Conservation (phyloP, 2,888 invertebrate species). For the Pegoplata infirma region DNA sequence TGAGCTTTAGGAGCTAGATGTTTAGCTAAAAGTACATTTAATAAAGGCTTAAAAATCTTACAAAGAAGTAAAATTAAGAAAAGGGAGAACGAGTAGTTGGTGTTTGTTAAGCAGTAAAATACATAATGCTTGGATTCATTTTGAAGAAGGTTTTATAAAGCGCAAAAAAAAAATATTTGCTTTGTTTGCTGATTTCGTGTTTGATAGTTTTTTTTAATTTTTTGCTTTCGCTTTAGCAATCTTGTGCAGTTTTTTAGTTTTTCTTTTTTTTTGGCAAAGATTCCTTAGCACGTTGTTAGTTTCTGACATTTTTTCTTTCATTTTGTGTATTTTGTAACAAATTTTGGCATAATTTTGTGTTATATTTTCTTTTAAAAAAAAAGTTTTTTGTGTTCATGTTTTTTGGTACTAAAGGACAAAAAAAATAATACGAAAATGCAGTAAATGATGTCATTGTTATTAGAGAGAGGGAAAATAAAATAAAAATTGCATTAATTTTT, state of each 20-base stretch:
- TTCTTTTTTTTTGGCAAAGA: slow-evolving; percentile 31
- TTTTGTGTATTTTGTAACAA: slow-evolving; percentile 2
- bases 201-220: slow-evolving; percentile 34
- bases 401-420: slow-evolving; percentile 11
- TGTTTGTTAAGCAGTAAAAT: neutral
- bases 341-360: slow-evolving; percentile 28
- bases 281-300: slow-evolving; percentile 23
- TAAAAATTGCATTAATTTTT: slow-evolving; percentile 18
- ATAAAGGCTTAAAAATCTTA: slow-evolving; percentile 13
- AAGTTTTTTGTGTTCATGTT: slow-evolving; percentile 23
- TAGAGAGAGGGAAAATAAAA: slow-evolving; percentile 1
- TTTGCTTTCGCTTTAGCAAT: slow-evolving; percentile 9
- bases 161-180: slow-evolving; percentile 5
- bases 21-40: slow-evolving; percentile 11
- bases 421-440: slow-evolving; percentile 13
- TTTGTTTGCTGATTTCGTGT: slow-evolving; percentile 45
- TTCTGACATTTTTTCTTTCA: neutral
- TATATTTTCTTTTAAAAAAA: slow-evolving; percentile 21
- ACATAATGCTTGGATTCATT: slow-evolving; percentile 15
- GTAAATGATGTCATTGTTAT: slow-evolving; percentile 51
- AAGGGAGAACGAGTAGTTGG: neutral
- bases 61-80: no score
- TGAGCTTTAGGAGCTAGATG: neutral
- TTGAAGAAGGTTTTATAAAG: neutral
- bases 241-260: slow-evolving; percentile 1